Conservation (phyloP, 2,797 vertebrate species). For the Botia kubotai region DNA sequence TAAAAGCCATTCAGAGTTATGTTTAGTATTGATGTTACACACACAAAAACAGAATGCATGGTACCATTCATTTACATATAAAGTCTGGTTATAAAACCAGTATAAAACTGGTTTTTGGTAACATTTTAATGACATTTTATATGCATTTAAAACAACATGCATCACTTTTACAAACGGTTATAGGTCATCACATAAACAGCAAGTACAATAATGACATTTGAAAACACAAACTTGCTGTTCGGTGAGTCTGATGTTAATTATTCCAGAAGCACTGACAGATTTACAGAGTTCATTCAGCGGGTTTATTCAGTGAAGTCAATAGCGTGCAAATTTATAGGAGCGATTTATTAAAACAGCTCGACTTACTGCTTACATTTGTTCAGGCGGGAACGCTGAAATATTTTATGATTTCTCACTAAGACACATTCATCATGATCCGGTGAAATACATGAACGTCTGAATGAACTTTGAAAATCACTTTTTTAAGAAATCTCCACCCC, state of each 20-base stretch:
- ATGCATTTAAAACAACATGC: too few species aligned
- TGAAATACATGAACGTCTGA: neutral
- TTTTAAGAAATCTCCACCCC: conserved; percentile 10
- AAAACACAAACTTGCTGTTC: too few species aligned
- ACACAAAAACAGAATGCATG: too few species aligned
- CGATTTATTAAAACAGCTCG: neutral
- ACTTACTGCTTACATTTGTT: neutral
- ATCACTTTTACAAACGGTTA: too few species aligned
- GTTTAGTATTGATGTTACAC: too few species aligned
- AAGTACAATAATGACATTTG: too few species aligned
- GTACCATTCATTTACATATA: too few species aligned
- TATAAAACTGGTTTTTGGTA: too few species aligned
- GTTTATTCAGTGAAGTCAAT: neutral
- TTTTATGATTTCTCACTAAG: neutral
- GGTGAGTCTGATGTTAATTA: too few species aligned
- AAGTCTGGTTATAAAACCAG: too few species aligned
- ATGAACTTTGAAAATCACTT: neutral
- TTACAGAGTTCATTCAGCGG: neutral
- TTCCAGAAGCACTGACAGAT: neutral
- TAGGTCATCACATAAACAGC: too few species aligned
- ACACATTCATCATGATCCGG: neutral
- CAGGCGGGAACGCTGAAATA: neutral
- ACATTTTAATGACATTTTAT: neutral
- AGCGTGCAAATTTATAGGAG: neutral
- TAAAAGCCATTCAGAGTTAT: too few species aligned